These are phyloP conservation scores for Allobates femoralis DNA, from an alignment of 2,797 vertebrate species.

Conservation along the genomic window DNA sequence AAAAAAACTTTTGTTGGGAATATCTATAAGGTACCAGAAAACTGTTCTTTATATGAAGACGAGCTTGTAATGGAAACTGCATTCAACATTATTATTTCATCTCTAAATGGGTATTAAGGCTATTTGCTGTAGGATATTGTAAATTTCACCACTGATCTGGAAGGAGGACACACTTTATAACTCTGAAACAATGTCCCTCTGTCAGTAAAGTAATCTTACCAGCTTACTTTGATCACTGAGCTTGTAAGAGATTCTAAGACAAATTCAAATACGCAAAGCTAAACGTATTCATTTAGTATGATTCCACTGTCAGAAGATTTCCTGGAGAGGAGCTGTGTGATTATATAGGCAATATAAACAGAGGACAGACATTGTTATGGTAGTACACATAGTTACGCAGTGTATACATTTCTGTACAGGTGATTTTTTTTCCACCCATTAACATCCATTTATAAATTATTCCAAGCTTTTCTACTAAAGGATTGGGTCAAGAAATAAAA, in stretches of 20 bases:
- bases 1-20: no score
- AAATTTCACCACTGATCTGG: slow-evolving; percentile 26
- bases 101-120: neutral
- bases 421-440: neutral
- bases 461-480: neutral
- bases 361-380: slow-evolving; percentile 21
- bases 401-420: neutral
- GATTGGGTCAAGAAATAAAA: neutral
- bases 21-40: no score
- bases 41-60: neutral
- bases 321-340: neutral
- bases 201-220: slow-evolving; percentile 36
- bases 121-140: slow-evolving; percentile 23
- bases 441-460: neutral
- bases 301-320: slow-evolving; percentile 3
- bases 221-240: slow-evolving; percentile 26
- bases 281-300: slow-evolving; percentile 21
- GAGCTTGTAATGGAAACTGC: neutral
- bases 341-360: neutral
- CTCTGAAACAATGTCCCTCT: slow-evolving; percentile 31
- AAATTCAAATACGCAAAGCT: neutral
- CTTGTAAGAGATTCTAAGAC: slow-evolving; percentile 27
- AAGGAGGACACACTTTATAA: neutral
- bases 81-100: slow-evolving; percentile 5
- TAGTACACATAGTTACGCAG: neutral